These are phyloP conservation scores for Zalophus californianus DNA, from an alignment of 2,797 vertebrate genomes.

Conservation along the genomic window DNA sequence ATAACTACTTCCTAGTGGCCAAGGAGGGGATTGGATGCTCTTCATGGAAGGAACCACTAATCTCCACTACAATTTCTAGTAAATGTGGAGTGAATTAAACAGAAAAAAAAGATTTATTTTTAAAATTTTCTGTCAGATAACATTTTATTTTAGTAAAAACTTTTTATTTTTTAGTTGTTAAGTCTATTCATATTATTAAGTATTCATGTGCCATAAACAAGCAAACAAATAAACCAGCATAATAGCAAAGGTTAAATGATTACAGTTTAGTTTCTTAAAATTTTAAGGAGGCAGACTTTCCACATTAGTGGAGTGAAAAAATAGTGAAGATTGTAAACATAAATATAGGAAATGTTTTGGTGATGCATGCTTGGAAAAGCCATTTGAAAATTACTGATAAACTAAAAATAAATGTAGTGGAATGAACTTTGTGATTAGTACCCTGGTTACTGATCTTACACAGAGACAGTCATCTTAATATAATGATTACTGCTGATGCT, in stretches of 20 bases:
- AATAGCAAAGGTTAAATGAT: constrained; percentile 1
- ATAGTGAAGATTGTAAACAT: neutral
- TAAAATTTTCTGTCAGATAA: neutral
- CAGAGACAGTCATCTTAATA: neutral
- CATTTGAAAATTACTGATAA: neutral
- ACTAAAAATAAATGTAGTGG: neutral
- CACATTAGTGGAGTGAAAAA: neutral
- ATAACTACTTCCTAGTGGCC: neutral
- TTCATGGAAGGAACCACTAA: neutral
- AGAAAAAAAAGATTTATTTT: neutral
- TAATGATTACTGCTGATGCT: neutral
- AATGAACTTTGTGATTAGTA: neutral
- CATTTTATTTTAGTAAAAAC: neutral
- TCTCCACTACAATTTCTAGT: neutral
- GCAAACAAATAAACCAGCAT: neutral
- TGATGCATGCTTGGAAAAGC: neutral
- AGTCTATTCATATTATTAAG: neutral
- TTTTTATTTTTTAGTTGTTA: constrained; percentile 5
- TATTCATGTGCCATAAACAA: neutral
- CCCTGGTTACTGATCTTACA: neutral
- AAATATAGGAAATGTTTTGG: neutral
- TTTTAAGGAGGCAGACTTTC: neutral
- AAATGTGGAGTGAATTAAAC: neutral
- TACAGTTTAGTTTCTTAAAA: neutral
- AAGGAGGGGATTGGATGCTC: neutral